Evolutionary conservation across 2,888 invertebrate species (phyloP), one percentile per base, ranked within the genome.

Genomic region (Ceratothoa steindachneri): DNA sequence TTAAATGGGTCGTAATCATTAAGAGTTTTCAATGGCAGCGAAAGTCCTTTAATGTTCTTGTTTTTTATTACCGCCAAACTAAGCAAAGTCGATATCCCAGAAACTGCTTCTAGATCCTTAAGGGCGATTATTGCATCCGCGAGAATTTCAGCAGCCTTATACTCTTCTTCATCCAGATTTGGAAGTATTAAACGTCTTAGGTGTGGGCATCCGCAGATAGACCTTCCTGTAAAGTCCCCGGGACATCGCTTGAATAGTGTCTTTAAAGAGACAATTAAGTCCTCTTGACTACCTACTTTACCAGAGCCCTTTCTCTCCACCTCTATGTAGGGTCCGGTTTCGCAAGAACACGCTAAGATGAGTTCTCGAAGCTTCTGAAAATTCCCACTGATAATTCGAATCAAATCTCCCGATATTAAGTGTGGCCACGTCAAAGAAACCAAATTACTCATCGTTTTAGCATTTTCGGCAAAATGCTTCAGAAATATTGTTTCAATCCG

Each of bases 1-100:
- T 75, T 78, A 28, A 73, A 78, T 15, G 67, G 73, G 55, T 78
- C 78, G 41, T 75, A 73, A 30, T 78, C 78, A 60, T 75, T 73
- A 0, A 78, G 28, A 52, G 71, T 67, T 55, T 51, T 71, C 7
- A 75, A 64, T 19, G 31, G 30, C 15, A 75, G 52, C 2, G n/a
- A 24, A 12, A 72, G 53, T 31, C 30, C 27, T 51, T 51, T 51
- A 12, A 60, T 22, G 12, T 15, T 3, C 2, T 60, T 60, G 3
- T 7, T 24, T 60, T 60, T 1, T 15, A 4, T 15, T 24, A 22
- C 1, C 9, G 19, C 24, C 24, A 7, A n/a, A 7, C 60, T 60
- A 4, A 53, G 27, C 1, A 78, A 55, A 5, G 66, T 71, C 1
- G 75, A 70, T 5, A 72, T 69, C 2, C 78, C 78, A 29, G 67